Evolutionary conservation across 2,113 vertebrate genomes (phyloP), one percentile per base, ranked within the genome.

Genomic region (Spea bombifrons): DNA sequence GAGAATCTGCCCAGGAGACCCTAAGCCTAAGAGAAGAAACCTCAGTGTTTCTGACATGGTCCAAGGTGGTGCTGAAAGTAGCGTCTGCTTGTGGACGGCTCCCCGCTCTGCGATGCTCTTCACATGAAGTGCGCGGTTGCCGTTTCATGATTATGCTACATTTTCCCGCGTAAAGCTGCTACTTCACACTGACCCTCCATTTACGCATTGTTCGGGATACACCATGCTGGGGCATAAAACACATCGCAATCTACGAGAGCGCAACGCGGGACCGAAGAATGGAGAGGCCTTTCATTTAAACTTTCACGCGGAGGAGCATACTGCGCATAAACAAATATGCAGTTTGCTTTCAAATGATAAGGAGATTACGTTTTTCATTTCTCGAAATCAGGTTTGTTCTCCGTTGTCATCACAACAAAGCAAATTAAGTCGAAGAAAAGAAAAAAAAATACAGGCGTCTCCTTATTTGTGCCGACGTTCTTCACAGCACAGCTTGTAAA

Each of bases 311-410:
- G 86, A 81, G 83, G 86, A 81, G 79, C 85, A 87, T 86, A 88
- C 87, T 81, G 57, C 85, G 83, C 82, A 87, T 89, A 92, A 92
- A 93, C 90, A 92, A 90, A 92, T 89, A 91, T 88, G 90, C 91
- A 89, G 91, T 90, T 93, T 92, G 91, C 90, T 92, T 90, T 88
- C 91, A 89, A 89, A 91, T 90, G 91, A 92, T 93, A 92, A 92
- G 88, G 90, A 88, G 90, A 92, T 92, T 92, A 92, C 88, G 88
- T 88, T 91, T 93, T 90, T 90, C 88, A 88, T 88, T 91, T 92
- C 90, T 90, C 15, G 64, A 80, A 80, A 91, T 93, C 90, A 45
- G 86, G 85, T 88, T 82, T 88, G 85, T 88, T 85, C 85, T 90
- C 87, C 75, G 78, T 90, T 86, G 86, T 90, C 88, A 89, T 86